Evolutionary conservation across 1,140 invertebrate species (phyloP), one percentile per base, ranked within the genome.

Genomic region (Meloidogyne chitwoodi): DNA sequence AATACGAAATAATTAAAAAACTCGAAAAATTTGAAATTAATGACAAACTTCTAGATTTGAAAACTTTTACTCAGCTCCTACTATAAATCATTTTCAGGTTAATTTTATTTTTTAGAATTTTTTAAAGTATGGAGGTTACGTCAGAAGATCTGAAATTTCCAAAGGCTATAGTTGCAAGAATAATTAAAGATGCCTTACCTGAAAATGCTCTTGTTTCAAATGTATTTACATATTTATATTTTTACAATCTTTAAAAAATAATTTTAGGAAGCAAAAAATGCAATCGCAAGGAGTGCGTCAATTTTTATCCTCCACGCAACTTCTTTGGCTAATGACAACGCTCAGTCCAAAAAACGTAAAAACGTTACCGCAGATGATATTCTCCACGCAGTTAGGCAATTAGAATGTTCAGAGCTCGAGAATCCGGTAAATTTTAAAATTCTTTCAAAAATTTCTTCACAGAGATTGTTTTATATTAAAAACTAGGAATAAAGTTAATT

Each of bases 221-320:
- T 48, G 76, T 77, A 22, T 76, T 22, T 77, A 72, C 14, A 72
- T 29, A 34, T 76, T 22, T 29, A n/a, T 41, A 14, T 48, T 48
- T 41, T 19, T 8, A 1, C 22, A 19, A 70, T 29, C 10, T 12
- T 27, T 3, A 6, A 27, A 27, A 31, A 12, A 71, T 22, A 56
- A 12, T 75, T 77, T 14, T 12, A 77, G 76, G 76, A 77, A 77
- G 76, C 74, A 68, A 77, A 76, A 76, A 77, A 65, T 62, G 76
- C 76, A 22, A 77, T 77, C 41, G 76, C 70, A 12, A 24, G 76
- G 63, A 64, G 71, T 29, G 76, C 76, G 24, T 76, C 76, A 19
- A 77, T 77, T 27, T 77, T 77, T 56, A 68, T 77, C 16, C 31
- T 77, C 2, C 76, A 77, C 22, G 61, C 76, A 24, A 77, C 76